phyloP scores from a whole-genome alignment of 2,888 invertebrate genomes.

The Mesorhabditis spiculigera region DNA sequence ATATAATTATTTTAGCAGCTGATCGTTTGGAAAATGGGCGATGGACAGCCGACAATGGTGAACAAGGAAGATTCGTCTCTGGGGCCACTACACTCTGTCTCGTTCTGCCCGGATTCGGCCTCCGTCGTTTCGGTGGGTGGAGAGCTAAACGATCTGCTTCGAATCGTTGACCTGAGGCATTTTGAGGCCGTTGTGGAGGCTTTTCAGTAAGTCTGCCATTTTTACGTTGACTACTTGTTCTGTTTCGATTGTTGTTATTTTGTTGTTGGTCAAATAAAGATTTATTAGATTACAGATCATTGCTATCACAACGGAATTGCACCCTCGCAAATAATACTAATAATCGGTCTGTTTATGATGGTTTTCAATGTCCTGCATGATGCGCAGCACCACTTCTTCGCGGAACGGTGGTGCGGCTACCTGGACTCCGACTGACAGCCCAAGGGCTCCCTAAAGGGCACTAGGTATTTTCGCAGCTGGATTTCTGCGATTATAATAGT shows the following conservation, averaged over 20 bases:
- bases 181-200: conserved; percentile 34
- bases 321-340: neutral
- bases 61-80: conserved; percentile 10
- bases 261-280: too few species aligned
- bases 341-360: conserved; percentile 7
- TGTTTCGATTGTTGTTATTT: too few species aligned
- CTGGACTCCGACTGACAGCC: conserved; percentile 50
- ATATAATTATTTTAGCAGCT: conserved; percentile 34
- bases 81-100: conserved; percentile 5
- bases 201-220: conserved; percentile 23
- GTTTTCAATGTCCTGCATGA: conserved; percentile 43
- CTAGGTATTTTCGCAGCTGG: neutral
- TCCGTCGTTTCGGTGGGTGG: conserved; percentile 42
- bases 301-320: too few species aligned
- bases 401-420: conserved; percentile 45
- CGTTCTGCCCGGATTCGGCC: conserved; percentile 45
- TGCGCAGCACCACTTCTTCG: conserved; percentile 40
- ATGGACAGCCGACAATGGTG: conserved; percentile 21
- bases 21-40: conserved; percentile 43
- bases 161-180: conserved; percentile 42
- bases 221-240: too few species aligned
- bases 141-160: conserved; percentile 38
- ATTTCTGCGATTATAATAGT: neutral
- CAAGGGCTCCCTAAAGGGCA: conserved; percentile 30
- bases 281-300: too few species aligned